Evolutionary conservation across 2,113 vertebrate species (phyloP).

Genomic region (Aegithalos caudatus): DNA sequence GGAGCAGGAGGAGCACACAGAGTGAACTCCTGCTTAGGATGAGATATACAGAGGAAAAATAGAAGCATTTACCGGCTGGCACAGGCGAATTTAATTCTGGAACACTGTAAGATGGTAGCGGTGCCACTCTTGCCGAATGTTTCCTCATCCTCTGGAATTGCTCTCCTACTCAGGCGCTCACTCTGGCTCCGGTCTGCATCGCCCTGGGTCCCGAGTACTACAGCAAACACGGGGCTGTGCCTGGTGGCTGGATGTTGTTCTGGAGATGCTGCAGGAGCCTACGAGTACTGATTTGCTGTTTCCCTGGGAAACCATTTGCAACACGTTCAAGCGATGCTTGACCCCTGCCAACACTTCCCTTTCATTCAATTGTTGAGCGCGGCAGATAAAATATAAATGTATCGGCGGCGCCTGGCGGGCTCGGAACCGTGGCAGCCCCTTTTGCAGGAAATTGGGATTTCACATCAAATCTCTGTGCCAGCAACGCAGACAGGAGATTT

Average conservation of each 20-base stretch:
- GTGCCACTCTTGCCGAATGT: slow-evolving; percentile 81
- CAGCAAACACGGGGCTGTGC: neutral
- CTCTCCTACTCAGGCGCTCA: neutral
- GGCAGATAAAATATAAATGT: slow-evolving; percentile 9
- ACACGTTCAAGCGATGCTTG: slow-evolving; percentile 67
- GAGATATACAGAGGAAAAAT: neutral
- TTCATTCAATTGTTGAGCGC: slow-evolving; percentile 26
- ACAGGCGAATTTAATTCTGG: slow-evolving; percentile 77
- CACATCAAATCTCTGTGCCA: neutral
- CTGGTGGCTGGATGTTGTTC: slow-evolving; percentile 38
- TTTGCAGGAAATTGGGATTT: neutral
- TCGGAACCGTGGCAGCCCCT: neutral
- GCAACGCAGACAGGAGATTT: neutral
- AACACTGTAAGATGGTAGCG: slow-evolving; percentile 77
- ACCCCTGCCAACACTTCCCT: slow-evolving; percentile 56
- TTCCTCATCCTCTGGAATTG: slow-evolving; percentile 81
- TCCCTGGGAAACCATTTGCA: slow-evolving; percentile 75
- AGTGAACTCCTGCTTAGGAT: neutral
- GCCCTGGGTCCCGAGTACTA: neutral
- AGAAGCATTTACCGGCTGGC: slow-evolving; percentile 72
- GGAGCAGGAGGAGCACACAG: neutral
- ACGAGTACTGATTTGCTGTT: slow-evolving; percentile 59
- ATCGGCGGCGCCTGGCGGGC: neutral
- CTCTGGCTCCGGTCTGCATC: slow-evolving; percentile 15
- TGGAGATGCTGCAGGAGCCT: slow-evolving; percentile 58